These are phyloP conservation scores for Amyelois transitella DNA, from an alignment of 1,140 invertebrate genomes.

Conservation along the genomic window DNA sequence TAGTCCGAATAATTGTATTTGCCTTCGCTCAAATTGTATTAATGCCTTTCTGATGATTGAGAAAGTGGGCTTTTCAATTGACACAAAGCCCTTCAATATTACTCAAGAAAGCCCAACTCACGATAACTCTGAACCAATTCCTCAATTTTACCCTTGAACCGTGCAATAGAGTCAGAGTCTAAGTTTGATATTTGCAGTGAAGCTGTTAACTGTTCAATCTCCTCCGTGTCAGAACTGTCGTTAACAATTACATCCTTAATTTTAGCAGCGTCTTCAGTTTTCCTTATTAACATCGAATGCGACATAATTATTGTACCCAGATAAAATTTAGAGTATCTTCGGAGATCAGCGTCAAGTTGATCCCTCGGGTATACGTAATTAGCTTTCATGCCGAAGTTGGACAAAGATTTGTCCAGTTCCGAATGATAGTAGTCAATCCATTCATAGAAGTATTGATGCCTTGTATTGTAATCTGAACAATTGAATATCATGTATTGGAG, in stretches of 20 bases:
- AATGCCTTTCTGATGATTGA: too few relatives aligned
- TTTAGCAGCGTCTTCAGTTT: background rate
- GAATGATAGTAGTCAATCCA: conserved; percentile 21
- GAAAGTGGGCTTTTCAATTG: too few relatives aligned
- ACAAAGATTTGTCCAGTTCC: conserved; percentile 1
- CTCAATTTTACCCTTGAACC: too few relatives aligned
- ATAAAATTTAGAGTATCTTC: background rate
- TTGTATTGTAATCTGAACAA: conserved; percentile 18
- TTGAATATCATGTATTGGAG: conserved; percentile 20
- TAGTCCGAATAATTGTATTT: too few relatives aligned
- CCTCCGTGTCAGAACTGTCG: background rate
- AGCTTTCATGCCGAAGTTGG: conserved; percentile 12
- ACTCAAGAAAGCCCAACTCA: too few relatives aligned
- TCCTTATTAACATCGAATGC: background rate
- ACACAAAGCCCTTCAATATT: too few relatives aligned
- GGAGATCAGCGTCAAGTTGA: conserved; percentile 14
- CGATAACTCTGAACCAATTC: too few relatives aligned
- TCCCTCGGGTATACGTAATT: conserved; percentile 18
- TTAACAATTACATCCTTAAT: background rate
- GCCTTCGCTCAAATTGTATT: too few relatives aligned
- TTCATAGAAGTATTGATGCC: conserved; percentile 12
- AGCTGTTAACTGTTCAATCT: background rate
- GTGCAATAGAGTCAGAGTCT: too few relatives aligned
- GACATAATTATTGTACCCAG: background rate
- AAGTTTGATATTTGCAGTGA: too few relatives aligned